Percentiles rank a stretch among this genome's conserved stretches.
These are phyloP conservation scores for Dasypus novemcinctus DNA, from an alignment of 2,113 vertebrate genomes.

Conservation along the genomic window DNA sequence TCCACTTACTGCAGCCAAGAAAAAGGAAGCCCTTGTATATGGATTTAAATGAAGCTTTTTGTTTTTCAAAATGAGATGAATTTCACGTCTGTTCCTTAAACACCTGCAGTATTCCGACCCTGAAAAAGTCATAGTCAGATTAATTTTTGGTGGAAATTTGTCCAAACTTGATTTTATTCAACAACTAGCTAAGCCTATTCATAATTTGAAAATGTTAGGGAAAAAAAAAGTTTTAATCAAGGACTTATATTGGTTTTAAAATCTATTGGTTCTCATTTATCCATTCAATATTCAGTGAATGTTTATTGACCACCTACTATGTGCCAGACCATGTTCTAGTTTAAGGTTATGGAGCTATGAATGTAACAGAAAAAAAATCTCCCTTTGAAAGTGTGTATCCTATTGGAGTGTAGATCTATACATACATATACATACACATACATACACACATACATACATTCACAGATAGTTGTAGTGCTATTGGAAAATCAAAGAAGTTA, in stretches of 20 bases:
- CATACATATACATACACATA: not conserved
- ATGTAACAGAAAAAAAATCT: not conserved
- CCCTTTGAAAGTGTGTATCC: not conserved
- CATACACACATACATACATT: not conserved
- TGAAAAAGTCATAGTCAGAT: conserved; percentile 45
- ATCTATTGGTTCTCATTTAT: not conserved
- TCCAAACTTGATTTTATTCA: conserved; percentile 35
- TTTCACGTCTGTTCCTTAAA: conserved; percentile 54
- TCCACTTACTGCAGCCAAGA: conserved; percentile 69
- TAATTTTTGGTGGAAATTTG: conserved; percentile 18
- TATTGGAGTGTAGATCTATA: not conserved
- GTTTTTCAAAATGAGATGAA: conserved; percentile 61
- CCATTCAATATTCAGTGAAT: conserved; percentile 6
- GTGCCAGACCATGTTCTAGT: not conserved
- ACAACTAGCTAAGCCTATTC: not conserved
- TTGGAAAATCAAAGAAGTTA: not conserved
- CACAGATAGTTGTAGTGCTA: not conserved
- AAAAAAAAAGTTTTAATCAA: not conserved
- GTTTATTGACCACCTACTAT: conserved; percentile 41
- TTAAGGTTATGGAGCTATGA: not conserved
- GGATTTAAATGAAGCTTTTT: conserved; percentile 66
- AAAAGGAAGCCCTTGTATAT: conserved; percentile 66
- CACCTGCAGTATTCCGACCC: conserved; percentile 45
- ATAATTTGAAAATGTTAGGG: not conserved
- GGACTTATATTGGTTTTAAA: conserved; percentile 10